These are phyloP conservation scores for Aphidius ervi DNA, from an alignment of 1,140 invertebrate species.

Conservation along the genomic window DNA sequence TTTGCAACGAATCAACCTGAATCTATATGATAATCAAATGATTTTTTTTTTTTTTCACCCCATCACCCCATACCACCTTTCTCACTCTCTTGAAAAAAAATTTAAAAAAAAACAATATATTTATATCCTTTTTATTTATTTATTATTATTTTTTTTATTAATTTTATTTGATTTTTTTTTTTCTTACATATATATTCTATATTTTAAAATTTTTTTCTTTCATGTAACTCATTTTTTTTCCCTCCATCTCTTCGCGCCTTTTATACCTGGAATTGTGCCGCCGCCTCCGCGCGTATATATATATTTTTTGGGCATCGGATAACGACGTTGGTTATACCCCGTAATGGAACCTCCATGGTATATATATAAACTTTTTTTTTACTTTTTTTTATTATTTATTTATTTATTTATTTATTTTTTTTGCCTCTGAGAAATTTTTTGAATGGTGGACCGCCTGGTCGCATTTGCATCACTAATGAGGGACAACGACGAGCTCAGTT, in stretches of 20 bases:
- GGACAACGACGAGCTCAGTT: slow-evolving; percentile 20
- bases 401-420: slow-evolving; percentile 14
- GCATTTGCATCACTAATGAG: slow-evolving; percentile 30
- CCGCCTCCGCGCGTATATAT: slow-evolving; percentile 16
- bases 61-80: too few species aligned
- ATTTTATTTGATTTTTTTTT: not conserved
- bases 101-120: slow-evolving; percentile 2
- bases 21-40: slow-evolving; percentile 16
- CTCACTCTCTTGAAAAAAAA: not conserved
- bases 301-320: slow-evolving; percentile 27
- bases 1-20: slow-evolving; percentile 21
- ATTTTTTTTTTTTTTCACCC: too few species aligned
- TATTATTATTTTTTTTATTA: not conserved
- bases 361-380: slow-evolving; percentile 13
- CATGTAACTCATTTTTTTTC: not conserved
- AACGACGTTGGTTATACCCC: slow-evolving; percentile 28
- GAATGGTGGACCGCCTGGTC: slow-evolving; percentile 26
- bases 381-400: slow-evolving; percentile 7
- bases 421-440: slow-evolving; percentile 17
- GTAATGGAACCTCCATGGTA: slow-evolving; percentile 26
- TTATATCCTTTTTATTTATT: slow-evolving; percentile 5
- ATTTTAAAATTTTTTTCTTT: not conserved
- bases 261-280: slow-evolving; percentile 17
- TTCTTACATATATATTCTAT: not conserved
- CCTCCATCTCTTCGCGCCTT: slow-evolving; percentile 15